These are phyloP conservation scores for Lycaena phlaeas DNA, from an alignment of 2,888 invertebrate species.

Conservation along the genomic window DNA sequence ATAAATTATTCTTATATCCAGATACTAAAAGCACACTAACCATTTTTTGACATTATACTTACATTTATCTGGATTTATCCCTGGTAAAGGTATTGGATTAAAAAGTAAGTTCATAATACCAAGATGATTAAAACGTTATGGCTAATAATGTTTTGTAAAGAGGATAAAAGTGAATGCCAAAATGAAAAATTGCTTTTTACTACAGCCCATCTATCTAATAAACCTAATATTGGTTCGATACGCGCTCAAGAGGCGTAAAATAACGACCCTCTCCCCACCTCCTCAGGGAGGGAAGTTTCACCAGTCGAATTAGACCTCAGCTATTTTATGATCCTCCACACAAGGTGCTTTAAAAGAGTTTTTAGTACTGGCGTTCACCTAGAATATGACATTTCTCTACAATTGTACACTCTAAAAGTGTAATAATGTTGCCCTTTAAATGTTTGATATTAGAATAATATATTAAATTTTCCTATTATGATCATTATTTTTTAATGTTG, in stretches of 20 bases:
- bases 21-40: no score
- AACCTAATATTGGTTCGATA: constrained; percentile 69
- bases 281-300: constrained; percentile 27
- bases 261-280: constrained; percentile 41
- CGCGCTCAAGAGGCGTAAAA: constrained; percentile 68
- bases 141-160: constrained; percentile 15
- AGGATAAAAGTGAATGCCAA: constrained; percentile 37
- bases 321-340: constrained; percentile 30
- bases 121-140: constrained; percentile 13
- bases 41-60: no score
- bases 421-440: no score
- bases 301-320: constrained; percentile 38
- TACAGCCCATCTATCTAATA: constrained; percentile 64
- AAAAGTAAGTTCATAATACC: no score
- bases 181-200: constrained; percentile 55
- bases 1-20: no score
- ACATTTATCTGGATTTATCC: no score
- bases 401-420: not conserved
- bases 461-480: no score
- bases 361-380: constrained; percentile 11
- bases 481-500: no score
- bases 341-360: constrained; percentile 9
- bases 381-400: constrained; percentile 11
- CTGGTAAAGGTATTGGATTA: no score
- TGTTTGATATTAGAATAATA: no score